A percentile compares a stretch with the other conserved stretches of the same genome.
Conservation (phyloP, 2,797 vertebrate genomes). For the Hoplostethus atlanticus region DNA sequence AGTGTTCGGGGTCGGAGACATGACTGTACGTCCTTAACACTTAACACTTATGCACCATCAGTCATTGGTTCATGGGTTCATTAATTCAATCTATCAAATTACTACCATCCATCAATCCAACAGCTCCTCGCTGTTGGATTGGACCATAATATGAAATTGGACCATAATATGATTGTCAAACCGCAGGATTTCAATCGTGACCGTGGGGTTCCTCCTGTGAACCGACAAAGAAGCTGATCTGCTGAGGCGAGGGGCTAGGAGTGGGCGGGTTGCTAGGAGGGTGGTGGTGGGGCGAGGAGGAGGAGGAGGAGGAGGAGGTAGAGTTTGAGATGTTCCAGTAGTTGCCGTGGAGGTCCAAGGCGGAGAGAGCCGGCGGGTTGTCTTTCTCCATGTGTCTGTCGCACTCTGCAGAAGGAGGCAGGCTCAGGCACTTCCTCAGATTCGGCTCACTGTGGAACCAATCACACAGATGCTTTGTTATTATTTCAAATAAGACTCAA, state of each 20-base stretch:
- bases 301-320: slow-evolving; percentile 34
- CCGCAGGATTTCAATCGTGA: background rate
- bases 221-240: slow-evolving; percentile 74
- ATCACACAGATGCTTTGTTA: background rate
- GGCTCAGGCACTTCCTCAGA: slow-evolving; percentile 81
- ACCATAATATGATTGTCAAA: background rate
- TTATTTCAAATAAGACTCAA: background rate
- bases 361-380: slow-evolving; percentile 70
- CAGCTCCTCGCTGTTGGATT: background rate
- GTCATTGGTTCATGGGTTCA: background rate
- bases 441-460: slow-evolving; percentile 67
- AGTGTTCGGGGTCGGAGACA: slow-evolving; percentile 34
- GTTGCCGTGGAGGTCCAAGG: slow-evolving; percentile 80
- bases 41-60: background rate
- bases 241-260: slow-evolving; percentile 36
- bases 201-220: slow-evolving; percentile 43
- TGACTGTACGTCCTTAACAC: slow-evolving; percentile 2
- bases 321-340: slow-evolving; percentile 80
- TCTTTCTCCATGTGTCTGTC: slow-evolving; percentile 59
- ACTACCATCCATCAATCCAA: background rate
- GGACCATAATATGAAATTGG: background rate
- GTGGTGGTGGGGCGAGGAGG: slow-evolving; percentile 8
- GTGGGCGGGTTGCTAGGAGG: slow-evolving; percentile 20
- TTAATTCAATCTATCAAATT: background rate
- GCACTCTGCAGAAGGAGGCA: slow-evolving; percentile 53